A percentile compares a stretch with the other conserved stretches of the same genome.
Evolutionary conservation across 2,113 vertebrate genomes (phyloP).

Genomic region (Platichthys stellatus): DNA sequence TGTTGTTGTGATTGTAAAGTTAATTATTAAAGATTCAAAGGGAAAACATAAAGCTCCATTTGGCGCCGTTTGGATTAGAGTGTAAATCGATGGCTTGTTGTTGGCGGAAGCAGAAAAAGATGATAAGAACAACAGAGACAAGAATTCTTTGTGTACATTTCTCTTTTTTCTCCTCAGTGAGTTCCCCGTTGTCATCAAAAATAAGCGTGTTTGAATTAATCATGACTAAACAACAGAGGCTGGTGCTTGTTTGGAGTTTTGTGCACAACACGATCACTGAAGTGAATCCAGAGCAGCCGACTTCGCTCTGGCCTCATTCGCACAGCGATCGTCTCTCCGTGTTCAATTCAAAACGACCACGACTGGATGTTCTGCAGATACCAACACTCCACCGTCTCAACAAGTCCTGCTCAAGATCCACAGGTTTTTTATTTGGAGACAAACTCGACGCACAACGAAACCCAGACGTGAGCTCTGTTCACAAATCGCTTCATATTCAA

Average conservation of each 20-base stretch:
- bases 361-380: constrained; percentile 44
- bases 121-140: background rate
- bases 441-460: background rate
- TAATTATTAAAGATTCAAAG: constrained; percentile 26
- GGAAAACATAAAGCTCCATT: constrained; percentile 15
- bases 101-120: background rate
- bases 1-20: constrained; percentile 8
- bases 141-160: background rate
- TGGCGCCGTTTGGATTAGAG: constrained; percentile 6
- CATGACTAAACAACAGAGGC: constrained; percentile 26
- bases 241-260: constrained; percentile 9
- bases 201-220: constrained; percentile 41
- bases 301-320: constrained; percentile 55
- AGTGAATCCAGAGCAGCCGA: constrained; percentile 35
- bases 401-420: background rate
- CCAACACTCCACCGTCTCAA: background rate
- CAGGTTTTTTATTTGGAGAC: background rate
- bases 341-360: constrained; percentile 53
- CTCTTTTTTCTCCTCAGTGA: background rate
- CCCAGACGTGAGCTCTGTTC: background rate
- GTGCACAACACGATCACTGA: constrained; percentile 27
- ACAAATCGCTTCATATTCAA: background rate
- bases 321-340: constrained; percentile 37
- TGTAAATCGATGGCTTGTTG: constrained; percentile 25
- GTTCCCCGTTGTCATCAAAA: constrained; percentile 4